phyloP scores from a whole-genome alignment of 1,140 invertebrate species.

The Nymphalis io region DNA sequence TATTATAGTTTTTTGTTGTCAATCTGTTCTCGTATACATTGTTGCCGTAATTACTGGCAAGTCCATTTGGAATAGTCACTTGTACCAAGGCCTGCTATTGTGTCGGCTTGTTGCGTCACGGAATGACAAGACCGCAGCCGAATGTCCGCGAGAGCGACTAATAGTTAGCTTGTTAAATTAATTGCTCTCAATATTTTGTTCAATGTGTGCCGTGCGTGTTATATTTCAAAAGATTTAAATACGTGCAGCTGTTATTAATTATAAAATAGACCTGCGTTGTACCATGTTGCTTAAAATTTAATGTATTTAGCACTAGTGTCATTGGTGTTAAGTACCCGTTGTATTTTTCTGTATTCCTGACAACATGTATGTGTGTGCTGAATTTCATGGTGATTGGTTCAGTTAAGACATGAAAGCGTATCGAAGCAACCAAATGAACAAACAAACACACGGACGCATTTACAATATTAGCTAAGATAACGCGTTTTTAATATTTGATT shows the following conservation, averaged over 20 bases:
- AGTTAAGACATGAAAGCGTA: no score
- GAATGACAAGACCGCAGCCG: slow-evolving; percentile 47
- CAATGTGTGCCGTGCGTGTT: background rate
- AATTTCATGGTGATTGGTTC: no score
- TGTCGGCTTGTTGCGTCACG: slow-evolving; percentile 63
- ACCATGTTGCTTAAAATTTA: no score
- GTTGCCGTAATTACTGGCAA: slow-evolving; percentile 61
- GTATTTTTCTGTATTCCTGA: no score
- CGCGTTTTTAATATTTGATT: no score
- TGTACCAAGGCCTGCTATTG: slow-evolving; percentile 64
- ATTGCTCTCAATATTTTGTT: slow-evolving; percentile 44
- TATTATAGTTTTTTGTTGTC: slow-evolving; percentile 61
- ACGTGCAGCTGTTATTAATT: background rate
- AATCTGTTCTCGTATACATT: slow-evolving; percentile 52
- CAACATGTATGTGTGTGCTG: no score
- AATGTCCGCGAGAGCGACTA: slow-evolving; percentile 52
- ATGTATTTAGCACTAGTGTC: no score
- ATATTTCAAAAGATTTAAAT: background rate
- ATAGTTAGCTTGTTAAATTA: slow-evolving; percentile 64
- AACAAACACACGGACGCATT: no score
- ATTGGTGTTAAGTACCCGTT: no score
- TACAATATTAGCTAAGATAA: no score
- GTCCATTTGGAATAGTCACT: slow-evolving; percentile 54
- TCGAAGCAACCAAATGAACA: no score
- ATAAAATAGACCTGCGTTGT: no score